These are phyloP conservation scores for Macquaria ambigua DNA, from an alignment of 2,113 vertebrate genomes.

Conservation along the genomic window DNA sequence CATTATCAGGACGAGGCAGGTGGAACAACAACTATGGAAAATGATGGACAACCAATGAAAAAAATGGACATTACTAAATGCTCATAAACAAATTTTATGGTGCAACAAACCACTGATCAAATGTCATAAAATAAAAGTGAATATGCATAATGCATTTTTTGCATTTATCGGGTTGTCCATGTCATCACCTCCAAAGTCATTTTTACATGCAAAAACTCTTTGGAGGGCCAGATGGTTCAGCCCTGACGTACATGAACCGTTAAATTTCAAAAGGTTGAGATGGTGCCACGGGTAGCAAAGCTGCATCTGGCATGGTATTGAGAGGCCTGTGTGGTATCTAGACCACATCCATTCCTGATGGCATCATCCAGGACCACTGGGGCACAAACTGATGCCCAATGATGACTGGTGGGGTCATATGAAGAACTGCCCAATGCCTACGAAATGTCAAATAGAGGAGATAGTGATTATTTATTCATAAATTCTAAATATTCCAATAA, in stretches of 20 bases:
- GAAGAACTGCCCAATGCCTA: conserved; percentile 14
- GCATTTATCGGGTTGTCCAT: conserved; percentile 34
- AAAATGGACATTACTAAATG: neutral
- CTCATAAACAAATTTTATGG: neutral
- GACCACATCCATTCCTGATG: conserved; percentile 84
- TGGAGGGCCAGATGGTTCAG: conserved; percentile 82
- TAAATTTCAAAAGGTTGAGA: conserved; percentile 84
- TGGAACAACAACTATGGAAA: conserved; percentile 6
- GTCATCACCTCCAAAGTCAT: conserved; percentile 60
- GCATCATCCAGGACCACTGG: conserved; percentile 71
- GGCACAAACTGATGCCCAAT: conserved; percentile 69
- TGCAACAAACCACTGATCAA: neutral
- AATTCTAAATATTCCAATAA: neutral
- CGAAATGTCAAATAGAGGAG: conserved; percentile 23
- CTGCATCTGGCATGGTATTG: conserved; percentile 80
- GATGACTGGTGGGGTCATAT: conserved; percentile 54
- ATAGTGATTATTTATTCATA: neutral
- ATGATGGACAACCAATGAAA: neutral
- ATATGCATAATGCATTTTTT: conserved; percentile 20
- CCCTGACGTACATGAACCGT: conserved; percentile 80
- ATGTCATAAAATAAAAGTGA: neutral
- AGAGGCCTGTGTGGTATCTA: conserved; percentile 77
- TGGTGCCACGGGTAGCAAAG: conserved; percentile 83
- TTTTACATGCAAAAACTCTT: conserved; percentile 67
- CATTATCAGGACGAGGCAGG: neutral